phyloP scores from a whole-genome alignment of 2,113 vertebrate genomes.

The Mormyrus lacerda region DNA sequence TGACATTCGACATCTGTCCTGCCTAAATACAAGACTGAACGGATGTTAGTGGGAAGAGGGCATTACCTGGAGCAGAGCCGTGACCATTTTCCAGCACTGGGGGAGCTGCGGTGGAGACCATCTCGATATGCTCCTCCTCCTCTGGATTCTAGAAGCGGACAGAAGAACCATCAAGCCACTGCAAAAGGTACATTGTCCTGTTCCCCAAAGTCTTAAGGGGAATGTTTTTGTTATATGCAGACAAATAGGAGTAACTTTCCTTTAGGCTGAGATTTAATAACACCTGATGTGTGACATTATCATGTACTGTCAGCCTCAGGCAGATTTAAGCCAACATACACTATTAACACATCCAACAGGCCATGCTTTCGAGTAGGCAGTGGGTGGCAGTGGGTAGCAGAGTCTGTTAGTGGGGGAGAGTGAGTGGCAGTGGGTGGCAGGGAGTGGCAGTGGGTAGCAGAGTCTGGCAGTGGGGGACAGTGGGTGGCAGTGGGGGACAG shows the following conservation, averaged over 20 bases:
- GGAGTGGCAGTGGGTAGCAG: no score
- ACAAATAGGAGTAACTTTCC: neutral
- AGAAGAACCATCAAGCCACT: neutral
- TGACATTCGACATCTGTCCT: neutral
- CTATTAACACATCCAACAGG: neutral
- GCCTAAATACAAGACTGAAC: neutral
- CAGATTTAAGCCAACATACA: neutral
- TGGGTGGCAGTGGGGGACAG: no score
- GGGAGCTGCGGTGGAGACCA: conserved; percentile 44
- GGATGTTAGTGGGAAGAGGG: neutral
- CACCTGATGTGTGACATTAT: neutral
- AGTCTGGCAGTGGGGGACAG: no score
- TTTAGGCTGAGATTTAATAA: neutral
- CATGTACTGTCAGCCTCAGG: neutral
- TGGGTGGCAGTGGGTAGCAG: no score
- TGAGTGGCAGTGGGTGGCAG: no score
- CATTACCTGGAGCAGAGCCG: conserved; percentile 42
- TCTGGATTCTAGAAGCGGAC: conserved; percentile 51
- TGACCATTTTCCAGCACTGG: conserved; percentile 56
- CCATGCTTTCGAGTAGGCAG: neutral
- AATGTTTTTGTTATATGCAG: neutral
- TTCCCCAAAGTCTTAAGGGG: neutral
- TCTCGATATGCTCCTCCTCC: conserved; percentile 63
- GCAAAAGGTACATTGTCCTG: neutral
- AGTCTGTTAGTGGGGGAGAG: no score